Percentiles rank a stretch among this genome's conserved stretches.
These are phyloP conservation scores for Sebastes dallii DNA, from an alignment of 2,797 vertebrate species.

Conservation along the genomic window DNA sequence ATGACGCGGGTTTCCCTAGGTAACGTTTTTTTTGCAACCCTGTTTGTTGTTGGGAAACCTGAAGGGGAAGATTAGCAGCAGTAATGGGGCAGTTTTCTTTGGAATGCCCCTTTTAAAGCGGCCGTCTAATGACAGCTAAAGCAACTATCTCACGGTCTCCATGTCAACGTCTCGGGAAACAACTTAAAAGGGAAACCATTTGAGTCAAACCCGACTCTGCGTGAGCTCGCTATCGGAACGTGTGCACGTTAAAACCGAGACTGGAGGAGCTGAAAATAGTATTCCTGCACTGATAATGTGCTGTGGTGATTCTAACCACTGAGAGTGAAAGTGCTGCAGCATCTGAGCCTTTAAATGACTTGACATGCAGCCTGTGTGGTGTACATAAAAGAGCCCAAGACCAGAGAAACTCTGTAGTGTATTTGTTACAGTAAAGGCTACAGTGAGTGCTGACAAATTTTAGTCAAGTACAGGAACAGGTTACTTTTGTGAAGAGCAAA, in stretches of 20 bases:
- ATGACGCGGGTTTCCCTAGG: slow-evolving; percentile 37
- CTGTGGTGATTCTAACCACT: slow-evolving; percentile 61
- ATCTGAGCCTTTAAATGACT: slow-evolving; percentile 69
- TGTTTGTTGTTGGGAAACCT: slow-evolving; percentile 62
- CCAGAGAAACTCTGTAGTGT: slow-evolving; percentile 49
- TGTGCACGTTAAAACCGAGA: slow-evolving; percentile 46
- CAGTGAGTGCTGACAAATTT: slow-evolving; percentile 21
- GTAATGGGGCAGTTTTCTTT: slow-evolving; percentile 68
- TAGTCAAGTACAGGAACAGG: slow-evolving; percentile 4
- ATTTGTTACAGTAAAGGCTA: slow-evolving; percentile 60
- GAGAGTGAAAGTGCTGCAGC: slow-evolving; percentile 73
- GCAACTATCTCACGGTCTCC: slow-evolving; percentile 59
- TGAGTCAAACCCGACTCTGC: slow-evolving; percentile 56
- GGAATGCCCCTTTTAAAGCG: slow-evolving; percentile 70
- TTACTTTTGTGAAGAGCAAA: slow-evolving; percentile 12
- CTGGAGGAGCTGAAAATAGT: slow-evolving; percentile 60
- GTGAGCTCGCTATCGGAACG: slow-evolving; percentile 45
- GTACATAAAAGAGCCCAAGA: slow-evolving; percentile 61
- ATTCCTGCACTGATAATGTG: slow-evolving; percentile 50
- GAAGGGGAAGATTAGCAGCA: slow-evolving; percentile 48
- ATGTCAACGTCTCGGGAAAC: slow-evolving; percentile 45
- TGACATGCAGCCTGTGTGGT: slow-evolving; percentile 52
- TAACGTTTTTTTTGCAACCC: slow-evolving; percentile 31
- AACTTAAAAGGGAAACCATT: slow-evolving; percentile 46
- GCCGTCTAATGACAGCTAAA: slow-evolving; percentile 47